Conservation (phyloP, 1,140 invertebrate genomes). For the Alviniconcha marisindica region DNA sequence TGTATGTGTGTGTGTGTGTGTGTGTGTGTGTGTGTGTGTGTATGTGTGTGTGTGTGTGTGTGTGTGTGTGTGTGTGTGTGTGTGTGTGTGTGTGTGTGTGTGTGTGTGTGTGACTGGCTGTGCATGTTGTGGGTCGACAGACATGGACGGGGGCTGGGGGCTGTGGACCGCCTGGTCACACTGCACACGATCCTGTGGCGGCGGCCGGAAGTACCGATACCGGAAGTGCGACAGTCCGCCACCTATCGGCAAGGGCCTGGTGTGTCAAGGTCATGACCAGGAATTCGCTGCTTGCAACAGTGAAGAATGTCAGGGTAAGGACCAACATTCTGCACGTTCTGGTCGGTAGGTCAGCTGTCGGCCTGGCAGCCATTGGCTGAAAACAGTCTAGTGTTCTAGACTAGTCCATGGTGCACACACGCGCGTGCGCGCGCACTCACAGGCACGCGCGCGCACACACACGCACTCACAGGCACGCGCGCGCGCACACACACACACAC, state of each 20-base stretch:
- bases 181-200: conserved; percentile 65
- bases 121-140: neutral
- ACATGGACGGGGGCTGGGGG: conserved; percentile 65
- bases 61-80: conserved; percentile 22
- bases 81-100: conserved; percentile 4
- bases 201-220: conserved; percentile 61
- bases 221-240: conserved; percentile 65
- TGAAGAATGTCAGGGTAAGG: conserved; percentile 49
- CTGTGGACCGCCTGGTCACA: conserved; percentile 63
- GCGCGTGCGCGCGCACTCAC: no score
- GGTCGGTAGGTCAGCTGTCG: no score
- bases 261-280: conserved; percentile 61
- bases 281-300: conserved; percentile 51
- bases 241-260: conserved; percentile 63
- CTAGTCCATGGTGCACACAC: no score
- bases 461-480: no score
- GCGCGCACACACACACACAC: no score
- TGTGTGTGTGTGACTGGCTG: conserved; percentile 6
- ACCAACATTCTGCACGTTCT: no score
- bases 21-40: conserved; percentile 1
- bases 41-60: conserved; percentile 10
- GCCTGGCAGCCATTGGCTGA: no score
- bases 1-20: neutral
- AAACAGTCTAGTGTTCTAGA: no score
- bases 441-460: no score